Conservation (phyloP, 2,797 vertebrate genomes). For the Saxicola maurus region DNA sequence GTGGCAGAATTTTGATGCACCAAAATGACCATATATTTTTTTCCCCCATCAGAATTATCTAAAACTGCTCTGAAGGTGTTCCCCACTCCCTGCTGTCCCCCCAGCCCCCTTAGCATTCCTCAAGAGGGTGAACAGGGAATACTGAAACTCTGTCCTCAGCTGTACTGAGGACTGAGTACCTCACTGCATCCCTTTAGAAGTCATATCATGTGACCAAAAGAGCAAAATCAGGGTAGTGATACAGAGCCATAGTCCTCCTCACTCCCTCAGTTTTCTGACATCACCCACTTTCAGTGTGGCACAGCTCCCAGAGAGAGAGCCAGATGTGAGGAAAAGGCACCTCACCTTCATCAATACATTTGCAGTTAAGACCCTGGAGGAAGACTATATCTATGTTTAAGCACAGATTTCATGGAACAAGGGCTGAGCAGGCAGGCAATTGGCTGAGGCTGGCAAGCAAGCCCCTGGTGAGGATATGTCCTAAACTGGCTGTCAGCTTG, state of each 20-base stretch:
- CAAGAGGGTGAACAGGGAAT: background rate
- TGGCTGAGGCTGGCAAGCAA: background rate
- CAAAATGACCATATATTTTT: background rate
- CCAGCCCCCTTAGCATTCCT: background rate
- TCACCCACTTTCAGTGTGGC: background rate
- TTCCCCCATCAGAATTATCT: background rate
- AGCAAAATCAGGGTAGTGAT: background rate
- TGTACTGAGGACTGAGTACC: background rate
- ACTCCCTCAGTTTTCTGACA: background rate
- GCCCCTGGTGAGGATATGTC: background rate
- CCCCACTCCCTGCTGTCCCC: background rate
- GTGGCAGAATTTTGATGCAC: background rate
- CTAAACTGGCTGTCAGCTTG: background rate
- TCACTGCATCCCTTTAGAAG: background rate
- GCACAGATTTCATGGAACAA: background rate
- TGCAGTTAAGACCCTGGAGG: background rate
- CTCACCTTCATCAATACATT: fast-evolving
- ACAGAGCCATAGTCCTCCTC: background rate
- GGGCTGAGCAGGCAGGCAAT: background rate
- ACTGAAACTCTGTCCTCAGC: background rate
- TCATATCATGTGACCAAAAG: background rate
- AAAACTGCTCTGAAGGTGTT: background rate
- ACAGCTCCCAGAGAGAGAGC: background rate
- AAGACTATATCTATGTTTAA: background rate
- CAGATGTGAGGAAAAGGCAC: background rate